Evolutionary conservation across 92 coral and sea anemone genomes (phyloP).

Genomic region (Epizoanthus fatuus): DNA sequence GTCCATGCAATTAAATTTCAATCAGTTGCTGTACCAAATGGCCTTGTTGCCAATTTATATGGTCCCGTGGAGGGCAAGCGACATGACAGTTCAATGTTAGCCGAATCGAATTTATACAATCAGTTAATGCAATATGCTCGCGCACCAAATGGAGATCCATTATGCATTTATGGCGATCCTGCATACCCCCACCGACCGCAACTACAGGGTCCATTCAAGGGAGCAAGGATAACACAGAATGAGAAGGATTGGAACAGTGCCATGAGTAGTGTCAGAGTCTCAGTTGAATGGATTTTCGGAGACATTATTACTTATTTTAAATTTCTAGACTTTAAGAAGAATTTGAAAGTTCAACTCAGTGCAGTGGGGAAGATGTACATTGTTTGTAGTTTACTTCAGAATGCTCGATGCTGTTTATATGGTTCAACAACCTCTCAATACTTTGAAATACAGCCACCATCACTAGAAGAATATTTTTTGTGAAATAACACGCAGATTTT

Average conservation of each 20-base stretch:
- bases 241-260: no score
- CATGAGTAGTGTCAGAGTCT: background rate
- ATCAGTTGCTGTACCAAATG: slow-evolving; percentile 31
- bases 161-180: slow-evolving; percentile 45
- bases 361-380: no score
- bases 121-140: background rate
- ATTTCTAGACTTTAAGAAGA: no score
- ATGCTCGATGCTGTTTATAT: no score
- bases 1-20: background rate
- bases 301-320: no score
- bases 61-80: slow-evolving; percentile 54
- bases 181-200: slow-evolving; percentile 43
- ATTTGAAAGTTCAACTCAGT: no score
- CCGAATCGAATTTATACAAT: slow-evolving; percentile 18
- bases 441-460: no score
- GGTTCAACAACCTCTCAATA: no score
- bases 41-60: slow-evolving; percentile 43
- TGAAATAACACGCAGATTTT: no score
- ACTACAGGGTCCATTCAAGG: slow-evolving; percentile 38
- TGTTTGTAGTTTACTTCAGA: no score
- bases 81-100: slow-evolving; percentile 46
- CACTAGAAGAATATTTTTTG: no score
- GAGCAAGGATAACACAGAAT: background rate
- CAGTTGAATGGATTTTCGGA: background rate
- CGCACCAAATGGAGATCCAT: slow-evolving; percentile 8